These are phyloP conservation scores for Aegithalos caudatus DNA, from an alignment of 2,113 vertebrate genomes.

Conservation along the genomic window DNA sequence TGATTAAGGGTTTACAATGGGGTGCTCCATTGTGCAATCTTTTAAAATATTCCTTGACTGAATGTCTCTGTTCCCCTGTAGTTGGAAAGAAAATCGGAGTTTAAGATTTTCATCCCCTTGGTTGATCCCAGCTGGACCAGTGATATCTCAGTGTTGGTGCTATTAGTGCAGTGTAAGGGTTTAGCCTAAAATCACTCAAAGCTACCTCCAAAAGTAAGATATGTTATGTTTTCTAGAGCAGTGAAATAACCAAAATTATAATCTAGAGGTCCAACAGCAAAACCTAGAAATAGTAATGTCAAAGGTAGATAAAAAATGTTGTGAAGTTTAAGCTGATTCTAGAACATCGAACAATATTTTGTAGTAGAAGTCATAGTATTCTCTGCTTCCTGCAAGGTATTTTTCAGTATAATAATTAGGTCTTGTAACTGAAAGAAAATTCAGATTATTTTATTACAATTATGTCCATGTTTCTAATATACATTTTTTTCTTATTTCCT, in stretches of 20 bases:
- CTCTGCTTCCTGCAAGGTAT: background rate
- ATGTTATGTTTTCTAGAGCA: background rate
- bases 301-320: background rate
- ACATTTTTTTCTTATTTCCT: background rate
- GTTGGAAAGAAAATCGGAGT: background rate
- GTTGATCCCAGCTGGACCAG: background rate
- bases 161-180: background rate
- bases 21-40: rapidly evolving
- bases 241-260: background rate
- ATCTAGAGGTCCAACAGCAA: background rate
- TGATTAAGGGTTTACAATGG: background rate
- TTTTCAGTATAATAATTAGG: background rate
- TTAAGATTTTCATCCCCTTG: background rate
- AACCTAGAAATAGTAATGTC: background rate
- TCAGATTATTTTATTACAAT: background rate
- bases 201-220: background rate
- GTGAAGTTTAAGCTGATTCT: background rate
- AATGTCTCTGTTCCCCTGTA: background rate
- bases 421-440: background rate
- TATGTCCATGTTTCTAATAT: background rate
- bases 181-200: background rate
- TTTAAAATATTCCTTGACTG: background rate
- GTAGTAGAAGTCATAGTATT: background rate
- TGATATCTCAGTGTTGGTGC: background rate
- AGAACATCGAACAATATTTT: background rate